These are phyloP conservation scores for Myxocyprinus asiaticus DNA, from an alignment of 2,113 vertebrate genomes.

Conservation along the genomic window DNA sequence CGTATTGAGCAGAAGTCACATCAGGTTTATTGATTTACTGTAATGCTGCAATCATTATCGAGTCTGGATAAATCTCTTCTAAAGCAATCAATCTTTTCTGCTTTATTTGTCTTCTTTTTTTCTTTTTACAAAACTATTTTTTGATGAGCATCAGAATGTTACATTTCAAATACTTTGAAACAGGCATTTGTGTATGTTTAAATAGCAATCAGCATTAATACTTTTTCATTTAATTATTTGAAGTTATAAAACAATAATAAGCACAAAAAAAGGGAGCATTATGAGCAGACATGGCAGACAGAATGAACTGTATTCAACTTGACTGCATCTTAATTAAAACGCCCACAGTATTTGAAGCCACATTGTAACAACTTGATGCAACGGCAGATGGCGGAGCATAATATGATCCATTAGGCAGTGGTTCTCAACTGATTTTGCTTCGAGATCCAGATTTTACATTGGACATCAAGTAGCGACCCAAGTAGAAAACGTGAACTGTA, in stretches of 20 bases:
- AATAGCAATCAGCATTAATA: too few relatives aligned
- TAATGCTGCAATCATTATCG: slow-evolving; percentile 57
- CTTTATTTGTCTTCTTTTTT: background rate
- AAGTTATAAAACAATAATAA: background rate
- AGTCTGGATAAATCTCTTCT: slow-evolving; percentile 59
- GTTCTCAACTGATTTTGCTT: too few relatives aligned
- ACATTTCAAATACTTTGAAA: background rate
- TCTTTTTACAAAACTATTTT: background rate
- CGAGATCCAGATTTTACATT: too few relatives aligned
- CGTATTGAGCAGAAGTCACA: slow-evolving; percentile 51
- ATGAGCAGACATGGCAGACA: background rate
- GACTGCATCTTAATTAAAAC: slow-evolving; percentile 19
- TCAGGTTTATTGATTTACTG: slow-evolving; percentile 63
- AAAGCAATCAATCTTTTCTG: slow-evolving; percentile 44
- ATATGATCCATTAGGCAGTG: slow-evolving; percentile 12
- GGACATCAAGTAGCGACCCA: too few relatives aligned
- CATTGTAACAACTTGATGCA: slow-evolving; percentile 2
- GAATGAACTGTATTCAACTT: background rate
- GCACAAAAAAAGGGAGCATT: background rate
- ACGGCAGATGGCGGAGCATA: background rate
- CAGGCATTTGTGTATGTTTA: too few relatives aligned
- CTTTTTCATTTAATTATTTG: background rate
- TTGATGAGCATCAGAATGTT: background rate
- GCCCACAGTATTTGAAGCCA: background rate
- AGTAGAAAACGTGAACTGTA: too few relatives aligned